Evolutionary conservation across 2,797 vertebrate species (phyloP), one percentile per base, ranked within the genome.

Genomic region (Perodicticus potto): DNA sequence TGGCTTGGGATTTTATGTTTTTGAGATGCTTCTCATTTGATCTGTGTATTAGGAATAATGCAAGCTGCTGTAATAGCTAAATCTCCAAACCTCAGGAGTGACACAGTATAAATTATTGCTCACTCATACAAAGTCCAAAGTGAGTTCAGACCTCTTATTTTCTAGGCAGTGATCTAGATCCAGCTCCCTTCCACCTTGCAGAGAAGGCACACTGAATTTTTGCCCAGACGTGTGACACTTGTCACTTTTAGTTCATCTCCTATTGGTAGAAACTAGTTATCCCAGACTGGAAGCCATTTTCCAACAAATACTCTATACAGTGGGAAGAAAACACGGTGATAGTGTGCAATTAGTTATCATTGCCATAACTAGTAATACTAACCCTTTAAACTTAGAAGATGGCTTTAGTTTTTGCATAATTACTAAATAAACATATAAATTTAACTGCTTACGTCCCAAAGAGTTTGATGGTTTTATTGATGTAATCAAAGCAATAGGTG

Each of bases 1-100:
- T 77, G 27, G 32, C 23, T 87, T 74, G 45, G 19, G 49, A 95
- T 93, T 78, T 81, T 34, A 57, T 67, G 22, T 57, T 67, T 91
- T 88, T 65, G 67, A 86, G 78, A 29, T 81, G 25, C 22, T 89
- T 77, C 80, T 85, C 69, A 32, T 63, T 82, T 74, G 37, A 94
- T 81, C 10, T 43, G 63, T 1, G 20, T 73, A 29, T 70, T 78
- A 69, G 57, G 73, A 40, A 78, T 32, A 81, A 34, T 14, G 6
- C 20, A 40, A 73, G 43, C 14, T 81, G 32, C 55, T 93, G 0
- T 91, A 37, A 32, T 9, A 49, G 49, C 29, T 34, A 57, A 74
- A 63, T 3, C 7, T 20, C 13, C 27, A 81, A 16, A 59, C 57
- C 11, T 91, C 16, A 7, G 22, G 23, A 49, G 20, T 59, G 49